These are phyloP conservation scores for Parnassius apollo DNA, from an alignment of 2,888 invertebrate genomes.

Conservation along the genomic window DNA sequence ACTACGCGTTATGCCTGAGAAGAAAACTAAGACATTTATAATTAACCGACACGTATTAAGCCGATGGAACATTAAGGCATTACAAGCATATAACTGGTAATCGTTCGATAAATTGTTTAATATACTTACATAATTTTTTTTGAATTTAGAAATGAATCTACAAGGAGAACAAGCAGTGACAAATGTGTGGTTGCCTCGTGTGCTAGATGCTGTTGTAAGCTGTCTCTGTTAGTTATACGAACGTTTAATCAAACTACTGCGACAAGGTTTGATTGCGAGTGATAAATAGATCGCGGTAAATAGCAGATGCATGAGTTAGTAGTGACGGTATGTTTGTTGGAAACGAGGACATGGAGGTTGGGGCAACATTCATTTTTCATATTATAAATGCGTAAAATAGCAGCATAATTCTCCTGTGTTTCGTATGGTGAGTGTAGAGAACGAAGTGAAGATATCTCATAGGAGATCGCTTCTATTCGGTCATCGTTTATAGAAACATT, in stretches of 20 bases:
- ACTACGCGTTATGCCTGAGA: conserved; percentile 34
- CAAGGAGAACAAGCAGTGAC: conserved; percentile 37
- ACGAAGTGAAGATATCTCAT: too few species aligned
- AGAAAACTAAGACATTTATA: conserved; percentile 49
- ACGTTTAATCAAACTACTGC: conserved; percentile 60
- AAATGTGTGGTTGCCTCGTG: conserved; percentile 35
- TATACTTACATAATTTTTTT: background rate
- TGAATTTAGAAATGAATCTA: conserved; percentile 35
- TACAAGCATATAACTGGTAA: conserved; percentile 13
- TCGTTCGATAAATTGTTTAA: background rate
- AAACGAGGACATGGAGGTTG: background rate
- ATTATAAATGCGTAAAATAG: too few species aligned
- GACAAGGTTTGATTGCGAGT: conserved; percentile 63
- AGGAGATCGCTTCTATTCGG: too few species aligned
- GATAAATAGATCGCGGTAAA: conserved; percentile 51
- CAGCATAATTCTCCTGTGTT: too few species aligned
- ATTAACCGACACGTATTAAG: conserved; percentile 65
- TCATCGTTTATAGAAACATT: too few species aligned
- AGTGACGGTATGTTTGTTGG: background rate
- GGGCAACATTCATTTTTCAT: too few species aligned
- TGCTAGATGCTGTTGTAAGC: conserved; percentile 30
- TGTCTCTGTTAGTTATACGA: conserved; percentile 45
- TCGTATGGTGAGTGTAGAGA: too few species aligned
- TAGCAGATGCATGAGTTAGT: conserved; percentile 15
- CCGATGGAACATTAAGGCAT: conserved; percentile 42